Base-by-base conservation (phyloP, 1,140 invertebrate species). In the Myzus persicae region DNA sequence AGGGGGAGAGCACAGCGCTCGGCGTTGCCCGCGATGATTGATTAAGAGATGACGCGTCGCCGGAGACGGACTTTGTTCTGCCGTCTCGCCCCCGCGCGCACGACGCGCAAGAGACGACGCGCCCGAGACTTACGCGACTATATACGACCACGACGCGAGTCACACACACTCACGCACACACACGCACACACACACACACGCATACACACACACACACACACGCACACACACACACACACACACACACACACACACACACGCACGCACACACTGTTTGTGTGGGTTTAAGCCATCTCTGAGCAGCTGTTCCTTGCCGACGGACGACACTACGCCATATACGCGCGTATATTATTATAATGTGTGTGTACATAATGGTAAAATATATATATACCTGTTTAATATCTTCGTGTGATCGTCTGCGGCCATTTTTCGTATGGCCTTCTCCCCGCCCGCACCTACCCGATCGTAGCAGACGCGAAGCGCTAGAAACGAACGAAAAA, bases 31-130 rank as follows among this genome's bases (percentile, higher is more conserved):
- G 38, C 89, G 31, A 90, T 90, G 89, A 90, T 90, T 90, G 89
- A 90, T 90, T 90, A 90, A 90, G 51, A 67, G 89, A 90, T 67
- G 89, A 90, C 89, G 44, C 44, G 84, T 42, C 42, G 84, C 85
- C 85, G 51, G 89, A 90, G 51, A 90, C 51, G 89, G 89, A 90
- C 89, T 90, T 90, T 67, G 88, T 89, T 89, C 88, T 51, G 46
- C 46, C 48, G 88, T 54, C 88, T 89, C 40, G 84, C 88, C 48
- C 14, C 36, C 46, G 20, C 46, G 44, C 42, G 31, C 44, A 51
- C 46, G 84, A 85, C 42, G 14, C 42, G 14, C 40, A 14, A 76
- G 84, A 31, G 87, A 48, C 88, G 48, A 59, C 88, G 48, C 14
- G 40, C 42, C 84, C 42, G 42, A 26, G n/a, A 51, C 44, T 18